Percentiles rank a stretch among this genome's conserved stretches.
Evolutionary conservation across 2,888 invertebrate species (phyloP).

Genomic region (Busseola fusca): DNA sequence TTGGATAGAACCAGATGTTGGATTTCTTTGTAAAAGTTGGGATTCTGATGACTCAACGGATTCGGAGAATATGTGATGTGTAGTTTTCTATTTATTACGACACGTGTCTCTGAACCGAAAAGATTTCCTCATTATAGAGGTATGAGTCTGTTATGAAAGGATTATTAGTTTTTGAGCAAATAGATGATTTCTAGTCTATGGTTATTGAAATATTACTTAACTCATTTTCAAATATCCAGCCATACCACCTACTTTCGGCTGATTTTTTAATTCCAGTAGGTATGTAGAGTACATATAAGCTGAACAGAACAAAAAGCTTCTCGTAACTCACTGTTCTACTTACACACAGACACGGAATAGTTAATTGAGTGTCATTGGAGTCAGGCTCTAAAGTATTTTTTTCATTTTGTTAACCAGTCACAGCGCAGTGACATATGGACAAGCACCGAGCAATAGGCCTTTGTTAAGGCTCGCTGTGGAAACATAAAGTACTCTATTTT

Average conservation of each 20-base stretch:
- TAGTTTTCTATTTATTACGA: slow-evolving; percentile 34
- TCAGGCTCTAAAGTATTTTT: slow-evolving; percentile 38
- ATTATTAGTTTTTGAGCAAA: neutral
- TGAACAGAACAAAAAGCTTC: neutral
- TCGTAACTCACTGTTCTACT: slow-evolving; percentile 7
- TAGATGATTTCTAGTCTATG: neutral
- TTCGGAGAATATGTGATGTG: slow-evolving; percentile 39
- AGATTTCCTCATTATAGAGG: neutral
- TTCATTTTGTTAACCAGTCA: slow-evolving; percentile 51
- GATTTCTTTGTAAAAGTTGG: slow-evolving; percentile 36
- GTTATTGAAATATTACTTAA: neutral
- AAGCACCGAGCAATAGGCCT: slow-evolving; percentile 40
- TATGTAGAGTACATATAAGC: neutral
- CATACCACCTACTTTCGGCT: neutral
- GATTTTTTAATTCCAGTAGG: neutral
- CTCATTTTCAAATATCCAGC: neutral
- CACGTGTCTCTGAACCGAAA: neutral
- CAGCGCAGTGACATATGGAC: slow-evolving; percentile 51
- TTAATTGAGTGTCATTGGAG: slow-evolving; percentile 39
- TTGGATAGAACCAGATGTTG: slow-evolving; percentile 42
- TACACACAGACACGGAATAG: neutral
- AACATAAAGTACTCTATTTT: slow-evolving; percentile 47
- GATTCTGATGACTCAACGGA: slow-evolving; percentile 32
- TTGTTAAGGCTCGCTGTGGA: slow-evolving; percentile 39
- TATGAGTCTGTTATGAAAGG: neutral